A percentile compares a stretch with the other conserved stretches of the same genome.
phyloP scores from a whole-genome alignment of 2,113 vertebrate species.

The Ardeotis arabs region DNA sequence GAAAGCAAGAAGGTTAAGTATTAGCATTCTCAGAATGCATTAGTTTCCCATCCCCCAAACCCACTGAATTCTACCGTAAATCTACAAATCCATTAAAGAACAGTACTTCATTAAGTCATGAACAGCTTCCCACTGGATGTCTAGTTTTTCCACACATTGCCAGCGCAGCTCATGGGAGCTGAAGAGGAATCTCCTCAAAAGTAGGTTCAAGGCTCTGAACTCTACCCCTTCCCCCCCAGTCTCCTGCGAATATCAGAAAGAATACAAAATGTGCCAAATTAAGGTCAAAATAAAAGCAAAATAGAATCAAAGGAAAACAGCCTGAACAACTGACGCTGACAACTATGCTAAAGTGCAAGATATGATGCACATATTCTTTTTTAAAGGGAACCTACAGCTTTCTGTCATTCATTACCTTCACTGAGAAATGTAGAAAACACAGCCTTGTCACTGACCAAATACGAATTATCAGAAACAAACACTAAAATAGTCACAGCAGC shows the following conservation, averaged over 20 bases:
- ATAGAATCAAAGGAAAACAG: background rate
- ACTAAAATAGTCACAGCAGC: background rate
- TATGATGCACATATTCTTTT: background rate
- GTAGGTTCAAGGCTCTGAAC: background rate
- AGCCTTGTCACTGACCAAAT: background rate
- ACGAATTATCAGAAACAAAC: background rate
- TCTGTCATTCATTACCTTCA: background rate
- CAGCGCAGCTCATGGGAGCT: background rate
- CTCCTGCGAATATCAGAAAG: background rate
- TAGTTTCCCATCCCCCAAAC: background rate
- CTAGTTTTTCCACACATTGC: background rate
- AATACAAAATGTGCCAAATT: background rate
- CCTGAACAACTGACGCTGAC: background rate
- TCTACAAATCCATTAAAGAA: background rate
- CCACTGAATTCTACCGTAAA: background rate
- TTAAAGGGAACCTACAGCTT: background rate
- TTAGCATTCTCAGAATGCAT: background rate
- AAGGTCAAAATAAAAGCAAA: background rate
- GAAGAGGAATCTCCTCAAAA: background rate
- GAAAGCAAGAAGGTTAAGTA: background rate
- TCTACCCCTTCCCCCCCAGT: accelerated
- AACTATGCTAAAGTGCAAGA: background rate
- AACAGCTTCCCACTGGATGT: background rate
- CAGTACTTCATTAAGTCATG: background rate
- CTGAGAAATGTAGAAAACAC: background rate